Evolutionary conservation across 2,888 invertebrate species (phyloP).

Genomic region (Acanthosepion lycidas): DNA sequence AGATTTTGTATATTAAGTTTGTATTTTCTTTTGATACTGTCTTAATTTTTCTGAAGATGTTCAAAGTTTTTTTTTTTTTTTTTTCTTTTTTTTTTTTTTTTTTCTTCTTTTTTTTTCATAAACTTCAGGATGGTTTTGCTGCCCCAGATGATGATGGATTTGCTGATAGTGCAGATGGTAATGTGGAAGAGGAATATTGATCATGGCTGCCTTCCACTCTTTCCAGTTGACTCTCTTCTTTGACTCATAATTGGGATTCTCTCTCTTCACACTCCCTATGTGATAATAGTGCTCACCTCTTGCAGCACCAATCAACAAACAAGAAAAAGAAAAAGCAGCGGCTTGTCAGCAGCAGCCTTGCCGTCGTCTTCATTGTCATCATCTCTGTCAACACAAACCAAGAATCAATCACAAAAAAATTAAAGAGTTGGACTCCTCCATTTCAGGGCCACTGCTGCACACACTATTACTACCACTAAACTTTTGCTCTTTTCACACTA

Average conservation of each 20-base stretch:
- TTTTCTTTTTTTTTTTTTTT: too few relatives aligned
- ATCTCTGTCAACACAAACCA: background rate
- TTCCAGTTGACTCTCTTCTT: background rate
- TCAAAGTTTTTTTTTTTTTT: too few relatives aligned
- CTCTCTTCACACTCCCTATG: conserved; percentile 42
- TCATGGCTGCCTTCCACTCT: conserved; percentile 9
- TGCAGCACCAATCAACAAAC: conserved; percentile 7
- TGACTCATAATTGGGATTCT: conserved; percentile 33
- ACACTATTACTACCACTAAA: background rate
- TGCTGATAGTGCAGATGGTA: conserved; percentile 44
- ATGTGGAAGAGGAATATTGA: conserved; percentile 41
- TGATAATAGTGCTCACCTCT: conserved; percentile 41
- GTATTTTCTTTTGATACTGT: too few relatives aligned
- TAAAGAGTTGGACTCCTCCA: background rate
- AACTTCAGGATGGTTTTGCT: conserved; percentile 47
- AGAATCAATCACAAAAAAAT: background rate
- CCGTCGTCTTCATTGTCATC: conserved; percentile 35
- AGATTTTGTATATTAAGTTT: too few relatives aligned
- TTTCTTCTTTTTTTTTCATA: background rate
- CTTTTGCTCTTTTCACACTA: conserved; percentile 14
- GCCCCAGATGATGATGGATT: conserved; percentile 46
- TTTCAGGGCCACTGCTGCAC: conserved; percentile 41
- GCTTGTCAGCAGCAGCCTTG: conserved; percentile 35
- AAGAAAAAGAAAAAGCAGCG: too few relatives aligned
- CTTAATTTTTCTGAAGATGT: too few relatives aligned